Base-by-base conservation (phyloP, 2,797 vertebrate genomes). In the Oreochromis mossambicus region DNA sequence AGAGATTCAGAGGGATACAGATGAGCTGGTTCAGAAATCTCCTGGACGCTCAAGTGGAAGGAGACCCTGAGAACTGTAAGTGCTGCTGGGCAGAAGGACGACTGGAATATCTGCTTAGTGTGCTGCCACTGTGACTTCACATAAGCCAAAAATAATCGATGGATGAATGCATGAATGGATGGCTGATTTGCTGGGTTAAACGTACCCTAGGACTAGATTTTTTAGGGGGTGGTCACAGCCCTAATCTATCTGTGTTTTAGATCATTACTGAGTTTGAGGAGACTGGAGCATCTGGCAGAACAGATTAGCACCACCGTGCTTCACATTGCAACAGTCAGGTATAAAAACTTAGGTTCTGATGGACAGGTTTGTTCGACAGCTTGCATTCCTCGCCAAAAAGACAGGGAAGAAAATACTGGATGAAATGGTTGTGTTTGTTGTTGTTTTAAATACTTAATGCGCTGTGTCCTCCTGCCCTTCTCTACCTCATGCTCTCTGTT, bases 11-110 rank as follows among this genome's bases (percentile, higher is more conserved):
- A 73, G 43, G 41, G 9, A 48, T 17, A 17, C 24, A 48, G 41
- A 11, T 73, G 15, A 46, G 15, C 24, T 29, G 0, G 0, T 48
- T 73, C 14, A 17, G 26, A 29, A 17, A 29, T 48, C 68, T 8
- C 24, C 24, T 32, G 68, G 43, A 46, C 0, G 1, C 41, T 29
- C 24, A 73, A 73, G 0, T 48, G 41, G 15, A 46, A 29, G 41
- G 24, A 73, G 24, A 48, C 41, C 24, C 63, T 1, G 66, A 17
- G 41, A 48, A 48, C 68, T 48, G 66, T 14, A 29, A 70, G 41
- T 46, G 21, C 5, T 29, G 41, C 66, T 70, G 24, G 24, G 15
- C 24, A 73, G 41, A 12, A 48, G 68, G 24, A 29, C 15, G 4
- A 46, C 24, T 11, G 24, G 66, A 6, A 5, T 46, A 70, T 10